A percentile compares a stretch with the other conserved stretches of the same genome.
Conservation (phyloP, 2,113 vertebrate species). For the Siphamia tubifer region DNA sequence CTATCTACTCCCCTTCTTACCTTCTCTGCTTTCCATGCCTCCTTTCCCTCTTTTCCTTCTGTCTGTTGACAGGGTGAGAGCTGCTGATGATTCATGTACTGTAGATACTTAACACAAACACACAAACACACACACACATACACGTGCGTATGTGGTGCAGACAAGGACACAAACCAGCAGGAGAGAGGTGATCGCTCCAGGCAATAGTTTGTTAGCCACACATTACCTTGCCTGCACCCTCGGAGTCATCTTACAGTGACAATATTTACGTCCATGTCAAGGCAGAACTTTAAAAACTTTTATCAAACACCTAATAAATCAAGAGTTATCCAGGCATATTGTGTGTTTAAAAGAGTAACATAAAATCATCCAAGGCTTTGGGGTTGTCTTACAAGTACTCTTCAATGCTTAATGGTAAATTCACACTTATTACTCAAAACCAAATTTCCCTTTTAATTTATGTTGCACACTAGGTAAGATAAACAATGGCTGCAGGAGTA, state of each 20-base stretch:
- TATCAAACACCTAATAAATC: not conserved
- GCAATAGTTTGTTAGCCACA: constrained; percentile 55
- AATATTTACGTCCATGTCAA: constrained; percentile 42
- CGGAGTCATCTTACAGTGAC: constrained; percentile 34
- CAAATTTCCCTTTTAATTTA: constrained; percentile 25
- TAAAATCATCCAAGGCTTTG: not conserved
- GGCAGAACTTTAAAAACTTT: constrained; percentile 24
- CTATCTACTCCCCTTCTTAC: constrained; percentile 7
- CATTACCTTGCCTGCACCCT: constrained; percentile 44
- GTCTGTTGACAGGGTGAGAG: constrained; percentile 20
- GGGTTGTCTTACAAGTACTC: not conserved
- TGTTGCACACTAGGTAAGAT: not conserved
- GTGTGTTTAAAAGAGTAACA: constrained; percentile 9
- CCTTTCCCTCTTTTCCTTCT: constrained; percentile 6
- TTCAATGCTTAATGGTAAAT: constrained; percentile 11
- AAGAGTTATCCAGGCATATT: not conserved
- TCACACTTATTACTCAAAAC: constrained; percentile 2
- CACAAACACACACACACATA: not conserved
- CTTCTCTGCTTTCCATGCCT: not conserved
- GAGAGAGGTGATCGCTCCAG: constrained; percentile 56
- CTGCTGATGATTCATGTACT: constrained; percentile 50
- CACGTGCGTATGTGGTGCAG: constrained; percentile 21
- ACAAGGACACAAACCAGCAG: constrained; percentile 61
- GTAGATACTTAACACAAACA: constrained; percentile 5
- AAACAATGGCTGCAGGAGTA: constrained; percentile 32